Base-by-base conservation (phyloP, 2,888 invertebrate genomes). In the Ethmia dodecea region DNA sequence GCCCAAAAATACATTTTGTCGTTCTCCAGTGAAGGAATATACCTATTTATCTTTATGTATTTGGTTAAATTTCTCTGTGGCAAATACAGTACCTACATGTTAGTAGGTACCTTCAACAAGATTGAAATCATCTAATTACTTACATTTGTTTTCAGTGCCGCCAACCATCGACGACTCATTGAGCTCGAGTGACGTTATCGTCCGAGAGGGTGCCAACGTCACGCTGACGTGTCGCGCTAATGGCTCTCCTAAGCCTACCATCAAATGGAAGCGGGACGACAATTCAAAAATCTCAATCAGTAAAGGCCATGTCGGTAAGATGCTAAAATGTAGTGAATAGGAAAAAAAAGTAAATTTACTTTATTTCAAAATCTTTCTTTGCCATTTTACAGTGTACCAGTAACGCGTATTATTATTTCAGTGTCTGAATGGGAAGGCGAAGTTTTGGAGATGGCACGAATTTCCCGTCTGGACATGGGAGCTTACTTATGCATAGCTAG, bases 201-300 rank as follows among this genome's bases (percentile, higher is more conserved):
- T 95, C 45, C 90, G 95, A 43, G 96, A 96, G 88, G 94, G 93
- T 57, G 92, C 94, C 64, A 95, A 96, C 87, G 94, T 96, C 61
- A 94, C 93, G 49, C 88, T 96, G 67, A 92, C 92, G 66, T 96
- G 96, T 81, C 93, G 93, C 75, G 96, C 96, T 61, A 93, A 93
- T 70, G 96, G 96, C 65, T 95, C 93, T 64, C 96, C 96, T 46
- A 90, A 91, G 72, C 96, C 96, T 47, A 92, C 90, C 70, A 94
- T 96, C 77, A 94, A 93, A 84, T 96, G 96, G 96, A 94, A 94
- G 81, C 89, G 96, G 62, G 95, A 96, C 81, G 95, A 95, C 86
- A 93, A 93, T 77, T 89, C 92, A 60, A 93, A 92, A 88, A 95
- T 96, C 76, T 90, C 92, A 73, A 92, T 95, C 86, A 95, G 93